phyloP scores from a whole-genome alignment of 2,888 invertebrate genomes.

The Cryptocephalus moraei region DNA sequence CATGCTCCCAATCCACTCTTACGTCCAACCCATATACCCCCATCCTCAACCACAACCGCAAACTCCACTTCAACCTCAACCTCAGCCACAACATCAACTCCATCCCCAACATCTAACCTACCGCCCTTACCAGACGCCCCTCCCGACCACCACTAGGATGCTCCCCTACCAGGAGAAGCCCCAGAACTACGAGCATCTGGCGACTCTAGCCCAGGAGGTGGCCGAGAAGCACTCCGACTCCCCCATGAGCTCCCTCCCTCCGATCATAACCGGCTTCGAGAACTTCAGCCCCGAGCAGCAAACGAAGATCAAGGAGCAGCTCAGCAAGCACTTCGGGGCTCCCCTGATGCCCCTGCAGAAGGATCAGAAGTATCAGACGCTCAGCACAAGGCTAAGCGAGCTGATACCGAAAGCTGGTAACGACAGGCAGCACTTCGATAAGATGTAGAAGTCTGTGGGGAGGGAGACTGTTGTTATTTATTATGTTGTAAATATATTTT shows the following conservation, averaged over 20 bases:
- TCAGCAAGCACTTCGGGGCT: not conserved
- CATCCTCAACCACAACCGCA: too few relatives aligned
- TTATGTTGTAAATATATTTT: too few relatives aligned
- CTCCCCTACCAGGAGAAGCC: not conserved
- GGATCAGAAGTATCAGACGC: too few relatives aligned
- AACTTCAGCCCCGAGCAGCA: constrained; percentile 36
- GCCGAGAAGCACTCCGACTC: not conserved
- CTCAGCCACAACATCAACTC: not conserved
- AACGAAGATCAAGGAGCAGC: constrained; percentile 29
- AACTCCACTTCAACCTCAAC: not conserved
- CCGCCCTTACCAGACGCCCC: not conserved
- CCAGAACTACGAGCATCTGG: too few relatives aligned
- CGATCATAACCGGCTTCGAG: constrained; percentile 36
- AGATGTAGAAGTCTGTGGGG: too few relatives aligned
- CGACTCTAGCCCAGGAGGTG: not conserved
- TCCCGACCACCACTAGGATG: not conserved
- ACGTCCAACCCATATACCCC: too few relatives aligned
- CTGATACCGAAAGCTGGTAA: too few relatives aligned
- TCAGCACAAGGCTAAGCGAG: too few relatives aligned
- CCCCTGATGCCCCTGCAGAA: not conserved
- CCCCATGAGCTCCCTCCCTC: constrained; percentile 21
- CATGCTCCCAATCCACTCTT: too few relatives aligned
- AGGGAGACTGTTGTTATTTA: too few relatives aligned
- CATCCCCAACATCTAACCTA: not conserved
- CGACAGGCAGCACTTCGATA: too few relatives aligned